These are phyloP conservation scores for Temnopleurus reevesii DNA, from an alignment of 53 echinoderm and acorn worm genomes.

Conservation along the genomic window DNA sequence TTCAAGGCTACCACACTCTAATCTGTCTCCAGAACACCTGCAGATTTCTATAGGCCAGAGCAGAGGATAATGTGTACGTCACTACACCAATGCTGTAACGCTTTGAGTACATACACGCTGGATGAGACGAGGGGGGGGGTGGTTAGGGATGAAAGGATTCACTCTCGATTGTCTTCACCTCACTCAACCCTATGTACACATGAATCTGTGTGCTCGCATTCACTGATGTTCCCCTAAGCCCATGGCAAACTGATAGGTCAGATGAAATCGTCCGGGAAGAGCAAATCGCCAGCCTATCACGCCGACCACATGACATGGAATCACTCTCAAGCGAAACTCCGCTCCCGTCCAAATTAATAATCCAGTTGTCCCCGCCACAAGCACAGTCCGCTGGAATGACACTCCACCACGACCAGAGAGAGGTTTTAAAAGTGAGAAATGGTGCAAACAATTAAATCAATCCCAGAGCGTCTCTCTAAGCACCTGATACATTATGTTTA, in stretches of 20 bases:
- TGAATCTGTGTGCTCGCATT: slow-evolving; percentile 37
- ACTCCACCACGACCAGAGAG: slow-evolving; percentile 11
- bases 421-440: slow-evolving; percentile 37
- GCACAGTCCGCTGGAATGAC: slow-evolving; percentile 2
- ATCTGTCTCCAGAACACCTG: slow-evolving; percentile 60
- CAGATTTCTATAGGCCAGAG: slow-evolving; percentile 36
- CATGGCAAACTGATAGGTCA: slow-evolving; percentile 7
- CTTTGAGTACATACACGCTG: neutral
- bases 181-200: slow-evolving; percentile 12
- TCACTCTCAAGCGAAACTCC: slow-evolving; percentile 41
- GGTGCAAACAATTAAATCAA: slow-evolving; percentile 49
- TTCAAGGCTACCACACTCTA: slow-evolving; percentile 47
- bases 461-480: neutral
- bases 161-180: slow-evolving; percentile 4
- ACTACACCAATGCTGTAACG: neutral
- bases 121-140: slow-evolving; percentile 11
- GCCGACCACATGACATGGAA: neutral
- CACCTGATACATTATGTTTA: slow-evolving; percentile 49
- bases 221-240: neutral
- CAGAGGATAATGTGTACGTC: slow-evolving; percentile 15
- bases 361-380: neutral
- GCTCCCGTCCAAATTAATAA: slow-evolving; percentile 39
- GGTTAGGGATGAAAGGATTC: neutral
- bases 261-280: neutral
- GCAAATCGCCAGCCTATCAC: neutral